These are phyloP conservation scores for Drosophila anceps DNA, from an alignment of 2,888 invertebrate species.

Conservation along the genomic window DNA sequence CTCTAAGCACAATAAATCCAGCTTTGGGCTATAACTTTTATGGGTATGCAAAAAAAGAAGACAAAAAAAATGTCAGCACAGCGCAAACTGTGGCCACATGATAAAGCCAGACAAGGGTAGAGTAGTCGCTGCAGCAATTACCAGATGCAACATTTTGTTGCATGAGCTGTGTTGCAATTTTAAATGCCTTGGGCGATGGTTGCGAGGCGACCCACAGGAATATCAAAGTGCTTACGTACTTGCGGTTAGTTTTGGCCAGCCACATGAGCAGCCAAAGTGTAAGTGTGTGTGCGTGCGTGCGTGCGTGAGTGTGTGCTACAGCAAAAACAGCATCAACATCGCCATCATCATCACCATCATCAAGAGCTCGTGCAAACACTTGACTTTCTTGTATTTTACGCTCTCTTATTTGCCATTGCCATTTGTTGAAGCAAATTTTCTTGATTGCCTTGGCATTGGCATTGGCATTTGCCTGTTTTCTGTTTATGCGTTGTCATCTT, in stretches of 20 bases:
- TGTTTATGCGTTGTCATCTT: conserved; percentile 66
- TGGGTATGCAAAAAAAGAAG: conserved; percentile 32
- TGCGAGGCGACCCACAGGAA: conserved; percentile 35
- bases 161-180: conserved; percentile 33
- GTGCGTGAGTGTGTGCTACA: conserved; percentile 24
- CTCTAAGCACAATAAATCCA: conserved; percentile 53
- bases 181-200: conserved; percentile 20
- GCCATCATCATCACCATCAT: conserved; percentile 30
- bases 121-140: conserved; percentile 3
- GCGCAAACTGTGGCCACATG: conserved; percentile 43
- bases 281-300: conserved; percentile 14
- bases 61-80: conserved; percentile 34
- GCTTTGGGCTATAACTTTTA: conserved; percentile 43
- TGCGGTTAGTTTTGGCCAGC: conserved; percentile 36
- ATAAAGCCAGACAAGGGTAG: conserved; percentile 38
- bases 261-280: conserved; percentile 9
- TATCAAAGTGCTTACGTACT: conserved; percentile 32
- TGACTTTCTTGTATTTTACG: conserved; percentile 41
- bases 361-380: conserved; percentile 64
- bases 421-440: conserved; percentile 72
- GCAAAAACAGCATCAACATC: conserved; percentile 10
- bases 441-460: conserved; percentile 77
- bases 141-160: conserved; percentile 38
- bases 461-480: conserved; percentile 63
- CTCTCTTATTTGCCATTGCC: conserved; percentile 71